Base-by-base conservation (phyloP, 2,888 invertebrate genomes). In the Cephus rjabovi region DNA sequence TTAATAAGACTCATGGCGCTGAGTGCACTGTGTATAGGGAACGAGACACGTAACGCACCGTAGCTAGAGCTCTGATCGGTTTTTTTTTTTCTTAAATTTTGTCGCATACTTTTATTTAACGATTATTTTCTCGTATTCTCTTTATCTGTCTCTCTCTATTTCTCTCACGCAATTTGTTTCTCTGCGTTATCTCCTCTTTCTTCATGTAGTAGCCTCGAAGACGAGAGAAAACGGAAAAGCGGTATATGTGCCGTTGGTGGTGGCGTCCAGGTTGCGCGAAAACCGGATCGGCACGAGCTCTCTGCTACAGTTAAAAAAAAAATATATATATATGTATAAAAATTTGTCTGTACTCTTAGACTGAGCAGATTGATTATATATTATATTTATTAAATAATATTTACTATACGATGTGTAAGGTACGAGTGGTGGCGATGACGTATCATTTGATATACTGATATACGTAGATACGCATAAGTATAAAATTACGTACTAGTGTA, bases 81-180 rank as follows among this genome's bases (percentile, higher is more conserved):
- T 56, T 56, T 56, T 40, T 15, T 37, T 12, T 37, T 15, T 12
- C 4, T 40, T 15, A 9, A 56, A 56, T 56, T 56, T 56, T 23
- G 56, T 56, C 56, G 56, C 71, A 37, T 76, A 73, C 37, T 35
- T 40, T 56, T 35, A 30, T 75, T 75, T 40, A n/a, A 11, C 4
- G 30, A n/a, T n/a, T 12, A n/a, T 35, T 11, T 75, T 75, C 33
- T n/a, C 12, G 31, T 74, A 74, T 34, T 56, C 35, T 76, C 77
- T 74, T 34, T 40, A 74, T 74, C 34, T 56, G 76, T 76, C 76
- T 70, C 77, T 74, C 76, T 77, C 76, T 40, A 15, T 40, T 2
- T 23, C 56, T 23, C 23, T 56, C 56, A 56, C 56, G 56, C 56
- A 56, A 23, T 56, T 56, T 56, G 9, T 56, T 56, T 9, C 0